Evolutionary conservation across 2,888 invertebrate genomes (phyloP), one percentile per base, ranked within the genome.

Genomic region (Campoplex nolae): DNA sequence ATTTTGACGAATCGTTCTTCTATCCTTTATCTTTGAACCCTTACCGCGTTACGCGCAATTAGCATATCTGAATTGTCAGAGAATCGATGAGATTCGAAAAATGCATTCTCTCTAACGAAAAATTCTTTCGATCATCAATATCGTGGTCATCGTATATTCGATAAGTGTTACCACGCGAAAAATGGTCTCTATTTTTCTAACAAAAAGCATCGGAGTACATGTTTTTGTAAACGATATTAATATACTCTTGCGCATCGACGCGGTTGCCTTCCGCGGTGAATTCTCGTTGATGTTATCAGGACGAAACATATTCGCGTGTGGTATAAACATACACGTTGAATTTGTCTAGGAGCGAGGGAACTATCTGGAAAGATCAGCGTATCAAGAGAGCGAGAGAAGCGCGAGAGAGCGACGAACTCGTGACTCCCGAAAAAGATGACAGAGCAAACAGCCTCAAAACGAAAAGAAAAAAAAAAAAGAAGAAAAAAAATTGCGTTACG

Each of bases 301-400:
- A 18, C 28, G n/a, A 58, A 45, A 56, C 48, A 38, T 38, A 18
- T 67, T 74, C 67, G 71, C 74, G 62, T 9, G 13, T 51, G 48
- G 16, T 75, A 23, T 23, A 7, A 1, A 18, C 28, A 6, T 28
- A 51, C 23, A 23, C 18, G 45, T 76, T 56, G 54, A 79, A 77
- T 73, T 58, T 42, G 70, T 51, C 51, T 48, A 3, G 32, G 32
- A 51, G 73, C 62, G 71, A 48, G 73, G 35, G 81, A 81, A 85
- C 38, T 82, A 62, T 85, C 71, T 67, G 16, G 45, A 68, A 73
- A 67, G 73, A 85, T 78, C 82, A 58, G 51, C 58, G 32, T 71
- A 80, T 80, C 62, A 65, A 48, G 77, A n/a, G 56, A 67, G 54
- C 74, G 48, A 51, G 68, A 9, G 18, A 23, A 23, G 23, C 23